Conservation (phyloP, 2,113 vertebrate genomes). For the Cryptotis parvus region DNA sequence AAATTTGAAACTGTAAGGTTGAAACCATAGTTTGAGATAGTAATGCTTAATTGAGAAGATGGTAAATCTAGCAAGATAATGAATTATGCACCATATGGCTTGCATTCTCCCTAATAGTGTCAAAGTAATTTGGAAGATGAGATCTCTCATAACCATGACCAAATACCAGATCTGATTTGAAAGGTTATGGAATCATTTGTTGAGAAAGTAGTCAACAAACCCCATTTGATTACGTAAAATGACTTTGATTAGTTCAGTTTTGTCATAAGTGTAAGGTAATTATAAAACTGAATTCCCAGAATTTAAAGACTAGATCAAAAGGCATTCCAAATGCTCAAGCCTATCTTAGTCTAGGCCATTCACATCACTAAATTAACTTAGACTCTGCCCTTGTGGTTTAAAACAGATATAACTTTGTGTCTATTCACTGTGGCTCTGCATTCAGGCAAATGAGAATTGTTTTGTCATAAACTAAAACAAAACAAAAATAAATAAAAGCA, state of each 20-base stretch:
- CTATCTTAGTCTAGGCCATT: neutral
- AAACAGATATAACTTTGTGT: neutral
- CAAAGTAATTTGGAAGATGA: too few relatives aligned
- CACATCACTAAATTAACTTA: slow-evolving; percentile 32
- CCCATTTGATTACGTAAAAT: neutral
- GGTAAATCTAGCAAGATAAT: too few relatives aligned
- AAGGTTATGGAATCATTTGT: neutral
- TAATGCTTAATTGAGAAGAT: too few relatives aligned
- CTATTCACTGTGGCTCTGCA: neutral
- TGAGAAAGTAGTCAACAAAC: slow-evolving; percentile 3
- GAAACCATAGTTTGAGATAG: neutral
- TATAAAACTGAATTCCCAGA: neutral
- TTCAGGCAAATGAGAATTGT: neutral
- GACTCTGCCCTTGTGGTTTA: slow-evolving; percentile 43
- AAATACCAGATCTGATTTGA: neutral
- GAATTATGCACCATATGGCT: too few relatives aligned
- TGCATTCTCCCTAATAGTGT: too few relatives aligned
- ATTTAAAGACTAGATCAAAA: neutral
- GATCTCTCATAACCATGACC: too few relatives aligned
- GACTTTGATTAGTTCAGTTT: neutral
- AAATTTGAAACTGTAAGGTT: neutral
- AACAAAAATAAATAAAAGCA: slow-evolving; percentile 26
- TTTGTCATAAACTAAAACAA: neutral
- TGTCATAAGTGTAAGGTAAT: neutral
- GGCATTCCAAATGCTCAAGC: neutral